Conservation (phyloP, 23 tunicate species). For the Diplosoma virens region DNA sequence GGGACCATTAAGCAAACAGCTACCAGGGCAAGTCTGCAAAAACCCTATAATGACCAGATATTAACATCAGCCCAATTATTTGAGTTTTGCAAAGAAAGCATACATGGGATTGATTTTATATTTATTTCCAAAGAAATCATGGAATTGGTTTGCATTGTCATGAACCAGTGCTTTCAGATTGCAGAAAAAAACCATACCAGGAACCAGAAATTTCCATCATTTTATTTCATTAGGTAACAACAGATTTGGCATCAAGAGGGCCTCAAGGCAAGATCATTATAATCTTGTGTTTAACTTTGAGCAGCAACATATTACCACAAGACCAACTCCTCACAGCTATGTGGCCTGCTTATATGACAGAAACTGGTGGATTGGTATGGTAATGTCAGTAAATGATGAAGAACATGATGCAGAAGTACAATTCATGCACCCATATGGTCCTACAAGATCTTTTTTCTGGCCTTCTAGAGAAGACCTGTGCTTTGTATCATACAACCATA, state of each 20-base stretch:
- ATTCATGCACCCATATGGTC: background rate
- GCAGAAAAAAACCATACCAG: slow-evolving; percentile 22
- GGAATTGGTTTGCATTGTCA: slow-evolving; percentile 14
- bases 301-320: slow-evolving; percentile 2
- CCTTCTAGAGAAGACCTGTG: too few relatives aligned
- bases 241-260: slow-evolving; percentile 25
- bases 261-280: slow-evolving; percentile 22
- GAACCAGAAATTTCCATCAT: slow-evolving; percentile 33
- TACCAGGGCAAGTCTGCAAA: slow-evolving; percentile 32
- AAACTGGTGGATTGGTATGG: background rate
- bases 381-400: background rate
- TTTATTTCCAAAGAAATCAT: slow-evolving; percentile 20
- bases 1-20: slow-evolving; percentile 26
- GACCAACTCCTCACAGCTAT: slow-evolving; percentile 32
- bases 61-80: slow-evolving; percentile 22
- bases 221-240: slow-evolving; percentile 23
- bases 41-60: slow-evolving; percentile 28
- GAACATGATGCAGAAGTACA: background rate
- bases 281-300: slow-evolving; percentile 30
- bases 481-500: too few relatives aligned
- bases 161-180: slow-evolving; percentile 3
- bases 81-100: slow-evolving; percentile 14
- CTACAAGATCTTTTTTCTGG: background rate
- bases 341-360: slow-evolving; percentile 17
- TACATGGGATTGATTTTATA: slow-evolving; percentile 20